A percentile compares a stretch with the other conserved stretches of the same genome.
Conservation (phyloP, 2,113 vertebrate genomes). For the Apistogramma diplotaenia region DNA sequence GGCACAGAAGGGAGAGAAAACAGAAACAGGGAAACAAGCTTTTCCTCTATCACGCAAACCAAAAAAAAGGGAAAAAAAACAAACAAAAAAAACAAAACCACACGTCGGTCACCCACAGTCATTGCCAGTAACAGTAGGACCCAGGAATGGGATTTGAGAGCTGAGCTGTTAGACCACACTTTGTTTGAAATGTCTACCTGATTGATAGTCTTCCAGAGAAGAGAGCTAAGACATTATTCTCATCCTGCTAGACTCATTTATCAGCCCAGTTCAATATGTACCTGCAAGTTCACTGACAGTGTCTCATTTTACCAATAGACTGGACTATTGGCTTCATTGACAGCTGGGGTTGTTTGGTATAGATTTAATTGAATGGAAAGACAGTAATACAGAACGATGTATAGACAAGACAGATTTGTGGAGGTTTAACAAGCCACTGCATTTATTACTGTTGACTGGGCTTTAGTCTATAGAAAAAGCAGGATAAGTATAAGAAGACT, state of each 20-base stretch:
- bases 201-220: slow-evolving; percentile 56
- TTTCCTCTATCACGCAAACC: slow-evolving; percentile 28
- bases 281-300: slow-evolving; percentile 37
- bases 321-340: slow-evolving; percentile 52
- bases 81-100: too few relatives aligned
- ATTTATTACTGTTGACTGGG: slow-evolving; percentile 44
- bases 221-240: slow-evolving; percentile 18
- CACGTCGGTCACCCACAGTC: slow-evolving; percentile 44
- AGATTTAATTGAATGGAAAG: slow-evolving; percentile 58
- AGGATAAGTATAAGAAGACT: slow-evolving; percentile 33
- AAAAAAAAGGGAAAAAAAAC: neutral
- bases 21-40: slow-evolving; percentile 45
- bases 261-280: slow-evolving; percentile 63
- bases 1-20: slow-evolving; percentile 48
- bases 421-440: slow-evolving; percentile 57
- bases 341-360: slow-evolving; percentile 42
- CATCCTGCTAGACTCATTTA: slow-evolving; percentile 41
- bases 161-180: slow-evolving; percentile 40
- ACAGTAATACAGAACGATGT: slow-evolving; percentile 21
- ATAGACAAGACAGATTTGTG: slow-evolving; percentile 28
- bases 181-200: slow-evolving; percentile 61
- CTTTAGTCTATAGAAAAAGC: slow-evolving; percentile 60
- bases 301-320: slow-evolving; percentile 40
- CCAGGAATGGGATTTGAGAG: slow-evolving; percentile 23
- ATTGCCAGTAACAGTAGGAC: slow-evolving; percentile 42